phyloP scores from a whole-genome alignment of 2,113 vertebrate genomes.

The Aix galericulata region DNA sequence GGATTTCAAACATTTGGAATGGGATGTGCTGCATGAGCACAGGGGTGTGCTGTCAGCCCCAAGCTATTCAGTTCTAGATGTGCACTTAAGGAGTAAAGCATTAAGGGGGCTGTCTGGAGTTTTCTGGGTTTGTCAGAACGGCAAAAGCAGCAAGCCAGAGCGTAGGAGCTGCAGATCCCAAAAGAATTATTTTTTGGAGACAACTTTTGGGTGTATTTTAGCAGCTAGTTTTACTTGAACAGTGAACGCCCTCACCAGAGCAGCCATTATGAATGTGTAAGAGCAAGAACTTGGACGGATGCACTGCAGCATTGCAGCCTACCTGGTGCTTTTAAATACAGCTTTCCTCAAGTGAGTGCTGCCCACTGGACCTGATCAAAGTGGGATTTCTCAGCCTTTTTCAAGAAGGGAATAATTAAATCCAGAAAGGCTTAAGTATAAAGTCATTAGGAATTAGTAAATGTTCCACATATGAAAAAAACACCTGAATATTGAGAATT shows the following conservation, averaged over 20 bases:
- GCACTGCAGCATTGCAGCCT: background rate
- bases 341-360: background rate
- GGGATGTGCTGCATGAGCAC: background rate
- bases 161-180: background rate
- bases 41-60: background rate
- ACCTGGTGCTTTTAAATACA: background rate
- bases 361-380: background rate
- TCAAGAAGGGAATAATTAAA: background rate
- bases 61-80: background rate
- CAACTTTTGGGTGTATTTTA: background rate
- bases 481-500: background rate
- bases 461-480: background rate
- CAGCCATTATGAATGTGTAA: background rate
- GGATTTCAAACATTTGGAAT: background rate
- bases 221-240: background rate
- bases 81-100: background rate
- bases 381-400: background rate
- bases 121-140: background rate
- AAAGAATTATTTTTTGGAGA: background rate
- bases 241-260: background rate
- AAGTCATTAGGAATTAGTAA: background rate
- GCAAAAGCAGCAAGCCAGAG: background rate
- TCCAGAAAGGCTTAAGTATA: background rate
- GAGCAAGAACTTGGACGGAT: background rate
- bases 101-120: background rate